Conservation (phyloP, 2,888 invertebrate species). For the Acrobasis suavella region DNA sequence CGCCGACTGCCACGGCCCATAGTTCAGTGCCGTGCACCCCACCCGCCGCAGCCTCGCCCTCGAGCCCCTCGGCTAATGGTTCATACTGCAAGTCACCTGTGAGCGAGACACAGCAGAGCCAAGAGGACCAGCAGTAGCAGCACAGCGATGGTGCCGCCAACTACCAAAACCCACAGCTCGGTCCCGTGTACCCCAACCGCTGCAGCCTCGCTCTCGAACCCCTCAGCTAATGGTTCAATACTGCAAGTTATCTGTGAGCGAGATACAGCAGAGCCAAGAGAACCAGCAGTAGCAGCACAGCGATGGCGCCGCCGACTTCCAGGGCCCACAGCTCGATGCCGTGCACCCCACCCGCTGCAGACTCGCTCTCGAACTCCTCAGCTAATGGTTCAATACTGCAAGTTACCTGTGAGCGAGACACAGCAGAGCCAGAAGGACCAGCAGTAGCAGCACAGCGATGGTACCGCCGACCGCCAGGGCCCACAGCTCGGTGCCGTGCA, state of each 20-base stretch:
- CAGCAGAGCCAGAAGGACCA: constrained; percentile 79
- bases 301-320: constrained; percentile 83
- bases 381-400: too few relatives aligned
- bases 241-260: constrained; percentile 56
- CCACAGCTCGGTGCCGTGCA: constrained; percentile 79
- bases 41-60: constrained; percentile 71
- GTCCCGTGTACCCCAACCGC: constrained; percentile 57
- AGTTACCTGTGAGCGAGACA: constrained; percentile 70
- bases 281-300: constrained; percentile 81
- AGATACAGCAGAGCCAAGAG: constrained; percentile 76
- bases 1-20: constrained; percentile 86
- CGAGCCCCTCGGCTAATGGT: too few relatives aligned
- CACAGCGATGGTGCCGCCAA: constrained; percentile 83
- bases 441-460: constrained; percentile 81
- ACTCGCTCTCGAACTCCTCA: constrained; percentile 83
- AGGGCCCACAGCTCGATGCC: constrained; percentile 83
- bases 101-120: constrained; percentile 70
- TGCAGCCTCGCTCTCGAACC: constrained; percentile 79
- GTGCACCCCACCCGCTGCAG: constrained; percentile 55
- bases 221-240: too few relatives aligned
- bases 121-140: constrained; percentile 81
- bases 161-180: constrained; percentile 84
- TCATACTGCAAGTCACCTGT: too few relatives aligned
- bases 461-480: constrained; percentile 84
- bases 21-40: constrained; percentile 65